Evolutionary conservation across 2,113 vertebrate genomes (phyloP).

Genomic region (Poecile atricapillus): DNA sequence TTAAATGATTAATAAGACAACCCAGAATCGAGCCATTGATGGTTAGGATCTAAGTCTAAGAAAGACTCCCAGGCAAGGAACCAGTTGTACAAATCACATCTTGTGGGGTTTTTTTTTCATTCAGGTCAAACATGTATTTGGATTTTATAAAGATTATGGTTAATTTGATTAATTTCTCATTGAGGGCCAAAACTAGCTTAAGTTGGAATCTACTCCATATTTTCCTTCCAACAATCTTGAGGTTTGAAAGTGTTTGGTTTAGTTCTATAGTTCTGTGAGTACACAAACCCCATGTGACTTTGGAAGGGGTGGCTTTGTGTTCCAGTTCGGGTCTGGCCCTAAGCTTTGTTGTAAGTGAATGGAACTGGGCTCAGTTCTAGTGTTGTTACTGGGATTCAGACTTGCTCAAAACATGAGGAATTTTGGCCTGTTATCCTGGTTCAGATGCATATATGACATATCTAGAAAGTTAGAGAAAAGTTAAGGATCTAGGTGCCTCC

Average conservation of each 20-base stretch:
- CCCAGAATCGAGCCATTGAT: not conserved
- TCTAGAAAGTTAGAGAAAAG: not conserved
- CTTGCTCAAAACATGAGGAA: not conserved
- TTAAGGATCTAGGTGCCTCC: not conserved
- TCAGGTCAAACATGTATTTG: not conserved
- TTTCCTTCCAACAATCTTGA: not conserved
- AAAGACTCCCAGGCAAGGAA: not conserved
- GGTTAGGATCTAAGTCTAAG: not conserved
- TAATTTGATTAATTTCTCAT: slow-evolving; percentile 27
- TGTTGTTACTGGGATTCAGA: not conserved
- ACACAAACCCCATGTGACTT: not conserved
- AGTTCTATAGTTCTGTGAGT: not conserved
- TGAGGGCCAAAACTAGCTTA: not conserved
- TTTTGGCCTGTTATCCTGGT: not conserved
- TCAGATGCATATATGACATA: not conserved
- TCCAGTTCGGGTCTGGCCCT: not conserved
- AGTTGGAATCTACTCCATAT: not conserved
- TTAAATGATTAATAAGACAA: not conserved
- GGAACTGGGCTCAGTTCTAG: not conserved
- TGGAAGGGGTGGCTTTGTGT: not conserved
- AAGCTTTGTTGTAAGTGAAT: not conserved
- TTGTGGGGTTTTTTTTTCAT: not conserved
- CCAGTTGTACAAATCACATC: not conserved
- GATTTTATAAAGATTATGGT: not conserved
- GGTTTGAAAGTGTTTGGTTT: not conserved